These are phyloP conservation scores for Alviniconcha marisindica DNA, from an alignment of 1,140 invertebrate genomes.

Conservation along the genomic window DNA sequence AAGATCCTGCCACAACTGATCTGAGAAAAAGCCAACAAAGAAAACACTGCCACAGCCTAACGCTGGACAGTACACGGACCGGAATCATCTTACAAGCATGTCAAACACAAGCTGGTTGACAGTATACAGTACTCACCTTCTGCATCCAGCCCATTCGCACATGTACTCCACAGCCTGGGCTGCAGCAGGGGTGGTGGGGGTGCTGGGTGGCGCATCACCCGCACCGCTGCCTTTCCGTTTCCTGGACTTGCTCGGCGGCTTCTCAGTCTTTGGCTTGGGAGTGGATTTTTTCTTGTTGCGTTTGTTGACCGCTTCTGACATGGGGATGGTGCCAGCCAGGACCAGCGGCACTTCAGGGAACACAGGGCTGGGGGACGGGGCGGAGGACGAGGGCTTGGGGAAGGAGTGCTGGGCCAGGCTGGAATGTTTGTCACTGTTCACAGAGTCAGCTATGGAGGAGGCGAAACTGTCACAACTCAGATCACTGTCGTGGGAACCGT, in stretches of 20 bases:
- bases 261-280: conserved; percentile 38
- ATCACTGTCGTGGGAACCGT: conserved; percentile 61
- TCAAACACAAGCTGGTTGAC: no score
- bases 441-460: conserved; percentile 59
- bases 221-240: conserved; percentile 61
- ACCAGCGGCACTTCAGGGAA: conserved; percentile 13
- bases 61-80: no score
- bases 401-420: conserved; percentile 4
- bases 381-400: background rate
- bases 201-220: conserved; percentile 17
- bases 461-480: conserved; percentile 68
- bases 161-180: conserved; percentile 61
- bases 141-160: conserved; percentile 74
- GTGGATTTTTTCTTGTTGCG: conserved; percentile 23
- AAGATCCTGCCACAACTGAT: no score
- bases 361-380: background rate
- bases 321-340: conserved; percentile 21
- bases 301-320: conserved; percentile 37
- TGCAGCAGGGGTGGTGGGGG: conserved; percentile 29
- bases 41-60: no score
- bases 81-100: no score
- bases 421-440: conserved; percentile 63
- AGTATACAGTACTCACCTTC: conserved; percentile 71
- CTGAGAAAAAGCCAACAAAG: no score
- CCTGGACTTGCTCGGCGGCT: conserved; percentile 46